A percentile compares a stretch with the other conserved stretches of the same genome.
Evolutionary conservation across 1,140 invertebrate genomes (phyloP).

Genomic region (Oryctes rhinoceros): DNA sequence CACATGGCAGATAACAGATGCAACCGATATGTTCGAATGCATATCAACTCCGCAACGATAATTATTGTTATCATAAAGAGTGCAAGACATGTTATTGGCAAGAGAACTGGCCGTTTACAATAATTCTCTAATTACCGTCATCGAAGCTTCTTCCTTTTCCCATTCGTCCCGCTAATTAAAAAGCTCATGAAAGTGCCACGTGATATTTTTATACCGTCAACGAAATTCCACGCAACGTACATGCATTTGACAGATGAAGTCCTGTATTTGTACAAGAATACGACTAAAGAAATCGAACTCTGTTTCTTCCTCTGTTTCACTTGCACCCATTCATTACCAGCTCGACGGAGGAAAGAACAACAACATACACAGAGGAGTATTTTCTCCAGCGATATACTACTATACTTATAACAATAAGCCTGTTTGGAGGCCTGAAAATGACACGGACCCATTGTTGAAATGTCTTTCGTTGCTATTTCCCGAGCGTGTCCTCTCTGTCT

Average conservation of each 20-base stretch:
- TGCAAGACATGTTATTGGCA: slow-evolving; percentile 29
- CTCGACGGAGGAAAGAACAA: slow-evolving; percentile 27
- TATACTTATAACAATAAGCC: slow-evolving; percentile 35
- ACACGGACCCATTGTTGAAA: slow-evolving; percentile 26
- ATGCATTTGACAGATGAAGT: slow-evolving; percentile 30
- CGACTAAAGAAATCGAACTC: slow-evolving; percentile 21
- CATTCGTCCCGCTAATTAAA: slow-evolving; percentile 23
- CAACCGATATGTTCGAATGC: slow-evolving; percentile 9
- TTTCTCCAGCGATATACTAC: slow-evolving; percentile 29
- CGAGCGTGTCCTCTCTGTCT: slow-evolving; percentile 1
- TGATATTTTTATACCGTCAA: slow-evolving; percentile 36
- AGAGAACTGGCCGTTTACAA: slow-evolving; percentile 9
- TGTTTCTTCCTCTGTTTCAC: slow-evolving; percentile 6
- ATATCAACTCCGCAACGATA: neutral
- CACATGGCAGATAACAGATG: neutral
- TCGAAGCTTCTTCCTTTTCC: slow-evolving; percentile 10
- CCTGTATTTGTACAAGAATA: slow-evolving; percentile 29
- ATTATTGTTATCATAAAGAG: slow-evolving; percentile 24
- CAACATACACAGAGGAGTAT: slow-evolving; percentile 21
- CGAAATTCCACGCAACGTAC: slow-evolving; percentile 28
- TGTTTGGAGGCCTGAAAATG: slow-evolving; percentile 25
- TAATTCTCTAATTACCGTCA: slow-evolving; percentile 33
- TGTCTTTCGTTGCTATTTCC: slow-evolving; percentile 14
- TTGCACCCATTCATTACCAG: slow-evolving; percentile 21
- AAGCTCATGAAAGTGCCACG: slow-evolving; percentile 33